Evolutionary conservation across 2,888 invertebrate species (phyloP), one percentile per base, ranked within the genome.

Genomic region (Papilio protenor): DNA sequence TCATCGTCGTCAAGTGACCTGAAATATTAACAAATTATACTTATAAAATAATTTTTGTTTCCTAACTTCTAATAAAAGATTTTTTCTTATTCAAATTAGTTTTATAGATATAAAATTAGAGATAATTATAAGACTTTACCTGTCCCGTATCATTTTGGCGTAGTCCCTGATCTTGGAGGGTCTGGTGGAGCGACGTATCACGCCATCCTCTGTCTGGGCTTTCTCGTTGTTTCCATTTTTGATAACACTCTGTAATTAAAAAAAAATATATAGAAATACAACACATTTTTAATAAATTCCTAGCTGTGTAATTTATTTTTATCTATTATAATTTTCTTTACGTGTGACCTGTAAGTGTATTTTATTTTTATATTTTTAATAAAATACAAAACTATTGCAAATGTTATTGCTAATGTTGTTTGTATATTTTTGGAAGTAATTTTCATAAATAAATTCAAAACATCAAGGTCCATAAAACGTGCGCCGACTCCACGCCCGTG

Each of bases 131-230:
- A 14, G 27, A 21, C 2, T 33, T 33, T 84, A 81, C 71, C 91
- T 89, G 81, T 92, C 90, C 55, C 95, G 93, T 21, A 96, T 91
- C 92, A 96, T 95, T 84, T 95, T 95, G 0, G 95, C 95, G 82
- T 95, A 96, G 83, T 95, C 95, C 85, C 94, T 95, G 12, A 95
- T 92, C 85, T 95, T 95, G 0, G 91, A 92, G 1, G 93, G 92
- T 33, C 95, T 88, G 40, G 93, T 91, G 0, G 95, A 95, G 1
- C 95, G 89, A 18, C 95, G 91, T 2, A 95, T 87, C 3, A 95
- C 87, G 1, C 85, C 84, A 6, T 92, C 92, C 49, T 93, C 94
- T 1, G 85, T 6, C 18, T 77, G 18, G 6, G 52, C 55, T 72
- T 71, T 33, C 14, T 75, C 23, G 21, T 75, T 45, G 52, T 52